Base-by-base conservation (phyloP, 2,797 vertebrate species). In the Cryptoprocta ferox region DNA sequence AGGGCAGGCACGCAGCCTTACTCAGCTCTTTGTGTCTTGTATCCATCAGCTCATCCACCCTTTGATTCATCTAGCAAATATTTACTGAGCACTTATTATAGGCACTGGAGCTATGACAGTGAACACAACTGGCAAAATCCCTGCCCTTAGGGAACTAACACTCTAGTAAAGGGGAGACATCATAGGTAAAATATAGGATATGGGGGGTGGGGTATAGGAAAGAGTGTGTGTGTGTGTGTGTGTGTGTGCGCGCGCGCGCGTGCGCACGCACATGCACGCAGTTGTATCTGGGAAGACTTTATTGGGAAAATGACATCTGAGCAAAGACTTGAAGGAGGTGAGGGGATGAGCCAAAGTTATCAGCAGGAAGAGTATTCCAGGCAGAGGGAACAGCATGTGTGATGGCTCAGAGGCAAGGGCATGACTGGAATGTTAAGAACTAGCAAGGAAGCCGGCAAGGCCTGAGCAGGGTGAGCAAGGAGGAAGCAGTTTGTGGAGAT, bases 161-260 rank as follows among this genome's bases (percentile, higher is more conserved):
- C 21, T 70, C 50, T 73, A 24, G 37, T 3, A 78, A 66, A 91
- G 28, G 3, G n/a, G 4, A 91, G 63, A 37, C 30, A 63, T 15
- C 18, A 59, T 19, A n/a, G 39, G 75, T 37, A 21, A 81, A 15
- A 56, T n/a, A 24, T 1, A 79, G 85, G 66, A 6, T 9, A 6
- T 1, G 21, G 5, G 5, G 24, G 10, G 10, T 6, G 39, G 4
- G 5, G 1, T 65, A 53, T 0, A 3, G n/a, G 4, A 9, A 45
- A 45, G 42, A 30, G 50, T 90, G 11, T 1, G 28, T 5, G n/a
- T 15, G 16, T 3, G 13, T 13, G 66, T 4, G 21, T 37, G 35
- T 35, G 28, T 48, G 45, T 14, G n/a, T 14, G 12, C 5, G 6
- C 15, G 79, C 12, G n/a, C 42, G 42, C 42, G 9, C 42, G 42